Percentiles rank a stretch among this genome's conserved stretches.
These are phyloP conservation scores for Mylabris phalerata DNA, from an alignment of 1,140 invertebrate genomes.

Conservation along the genomic window DNA sequence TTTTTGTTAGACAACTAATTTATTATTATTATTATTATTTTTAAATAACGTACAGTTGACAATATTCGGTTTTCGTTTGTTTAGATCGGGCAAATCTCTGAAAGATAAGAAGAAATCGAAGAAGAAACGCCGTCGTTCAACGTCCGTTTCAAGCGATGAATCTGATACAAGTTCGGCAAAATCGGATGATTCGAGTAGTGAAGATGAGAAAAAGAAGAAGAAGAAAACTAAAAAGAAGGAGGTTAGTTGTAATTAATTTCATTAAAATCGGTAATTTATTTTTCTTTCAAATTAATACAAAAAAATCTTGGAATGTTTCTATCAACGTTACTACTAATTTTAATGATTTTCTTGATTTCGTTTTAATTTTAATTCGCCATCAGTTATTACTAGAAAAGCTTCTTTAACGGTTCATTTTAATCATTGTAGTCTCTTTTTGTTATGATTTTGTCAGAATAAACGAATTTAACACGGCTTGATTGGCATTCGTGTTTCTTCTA, in stretches of 20 bases:
- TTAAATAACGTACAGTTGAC: too few species aligned
- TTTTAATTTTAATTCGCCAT: too few species aligned
- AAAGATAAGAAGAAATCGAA: slow-evolving; percentile 39
- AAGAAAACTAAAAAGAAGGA: slow-evolving; percentile 36
- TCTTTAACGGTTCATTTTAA: too few species aligned
- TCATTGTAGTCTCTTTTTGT: too few species aligned
- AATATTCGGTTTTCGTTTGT: slow-evolving; percentile 9
- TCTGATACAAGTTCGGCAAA: slow-evolving; percentile 26
- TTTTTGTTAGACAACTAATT: too few species aligned
- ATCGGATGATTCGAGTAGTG: slow-evolving; percentile 29
- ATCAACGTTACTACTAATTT: background rate
- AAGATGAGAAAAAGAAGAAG: slow-evolving; percentile 34
- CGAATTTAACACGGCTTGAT: too few species aligned
- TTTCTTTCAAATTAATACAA: background rate
- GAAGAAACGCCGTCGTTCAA: slow-evolving; percentile 25
- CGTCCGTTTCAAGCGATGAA: slow-evolving; percentile 25
- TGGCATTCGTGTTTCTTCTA: too few species aligned
- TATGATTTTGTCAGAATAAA: too few species aligned
- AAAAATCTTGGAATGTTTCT: slow-evolving; percentile 1
- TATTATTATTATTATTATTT: too few species aligned
- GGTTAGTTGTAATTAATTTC: slow-evolving; percentile 26
- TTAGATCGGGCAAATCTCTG: slow-evolving; percentile 31
- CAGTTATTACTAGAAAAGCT: too few species aligned
- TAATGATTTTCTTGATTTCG: background rate
- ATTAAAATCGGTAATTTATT: background rate